Evolutionary conservation across 2,113 vertebrate species (phyloP).

Genomic region (Eulemur macaco): DNA sequence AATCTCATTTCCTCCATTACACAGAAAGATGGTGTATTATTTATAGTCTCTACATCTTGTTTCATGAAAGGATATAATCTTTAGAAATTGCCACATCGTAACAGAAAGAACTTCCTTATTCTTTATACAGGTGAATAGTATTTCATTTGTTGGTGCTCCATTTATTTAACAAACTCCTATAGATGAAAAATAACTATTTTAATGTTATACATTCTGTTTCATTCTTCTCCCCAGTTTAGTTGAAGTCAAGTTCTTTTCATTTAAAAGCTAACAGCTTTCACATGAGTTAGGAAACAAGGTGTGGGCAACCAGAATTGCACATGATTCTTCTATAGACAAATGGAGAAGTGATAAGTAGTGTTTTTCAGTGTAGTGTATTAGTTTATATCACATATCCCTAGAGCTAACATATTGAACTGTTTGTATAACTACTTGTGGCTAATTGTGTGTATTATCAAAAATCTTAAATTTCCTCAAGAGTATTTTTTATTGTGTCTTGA

Average conservation of each 20-base stretch:
- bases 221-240: neutral
- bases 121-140: neutral
- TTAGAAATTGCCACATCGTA: neutral
- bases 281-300: neutral
- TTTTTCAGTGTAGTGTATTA: neutral
- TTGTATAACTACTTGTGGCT: neutral
- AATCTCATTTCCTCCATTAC: neutral
- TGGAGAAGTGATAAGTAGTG: neutral
- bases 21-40: neutral
- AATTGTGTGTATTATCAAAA: neutral
- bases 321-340: neutral
- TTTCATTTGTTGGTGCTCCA: neutral
- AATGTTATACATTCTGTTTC: neutral
- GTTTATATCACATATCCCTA: neutral
- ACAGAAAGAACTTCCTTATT: neutral
- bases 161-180: neutral
- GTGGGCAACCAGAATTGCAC: neutral
- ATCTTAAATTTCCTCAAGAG: neutral
- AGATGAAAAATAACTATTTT: neutral
- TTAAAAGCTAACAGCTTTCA: neutral
- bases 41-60: neutral
- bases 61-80: neutral
- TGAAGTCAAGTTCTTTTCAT: neutral
- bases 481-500: neutral
- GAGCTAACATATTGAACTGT: neutral